Base-by-base conservation (phyloP, 2,888 invertebrate species). In the Acronicta alni region DNA sequence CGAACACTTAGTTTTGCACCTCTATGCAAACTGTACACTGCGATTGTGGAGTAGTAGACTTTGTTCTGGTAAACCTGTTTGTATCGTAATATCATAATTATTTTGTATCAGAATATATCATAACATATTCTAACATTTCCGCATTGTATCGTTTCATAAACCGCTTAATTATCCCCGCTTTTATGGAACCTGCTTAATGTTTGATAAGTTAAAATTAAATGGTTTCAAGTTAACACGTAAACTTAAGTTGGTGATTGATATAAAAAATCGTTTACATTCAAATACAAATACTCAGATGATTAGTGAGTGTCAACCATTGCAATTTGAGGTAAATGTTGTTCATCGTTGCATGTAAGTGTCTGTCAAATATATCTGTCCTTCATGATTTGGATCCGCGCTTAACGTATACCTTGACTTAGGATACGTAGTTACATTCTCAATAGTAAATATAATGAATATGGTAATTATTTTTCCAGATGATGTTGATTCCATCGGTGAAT, bases 401-500 rank as follows among this genome's bases (percentile, higher is more conserved):
- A 70, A 66, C 66, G 75, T 71, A 64, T 73, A 73, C 73, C 75
- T 76, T 72, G 75, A 70, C 75, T 55, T 69, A 61, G 46, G 66
- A 62, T 51, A 47, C 49, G 54, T 67, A 63, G 47, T 66, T 65
- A 41, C 5, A 7, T 53, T 39, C 9, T 42, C 32, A 44, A 42
- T 55, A 18, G 30, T 57, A 17, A 43, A 18, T 56, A 23, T 41
- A 46, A 45, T 51, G 43, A 56, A 56, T 57, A 52, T 46, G 2
- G 37, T 43, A 51, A n/a, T 59, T 48, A 44, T 48, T 32, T 66
- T 80, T 81, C 51, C 86, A 89, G 96, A 97, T 87, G 97, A 97
- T 76, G 95, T 97, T 55, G 97, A 97, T 83, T 96, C 96, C 1
- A 96, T 97, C 78, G 96, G 96, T 43, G 97, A 97, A 87, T 96